Percentiles rank a stretch among this genome's conserved stretches.
These are phyloP conservation scores for Chionomys nivalis DNA, from an alignment of 2,113 vertebrate genomes.

Conservation along the genomic window DNA sequence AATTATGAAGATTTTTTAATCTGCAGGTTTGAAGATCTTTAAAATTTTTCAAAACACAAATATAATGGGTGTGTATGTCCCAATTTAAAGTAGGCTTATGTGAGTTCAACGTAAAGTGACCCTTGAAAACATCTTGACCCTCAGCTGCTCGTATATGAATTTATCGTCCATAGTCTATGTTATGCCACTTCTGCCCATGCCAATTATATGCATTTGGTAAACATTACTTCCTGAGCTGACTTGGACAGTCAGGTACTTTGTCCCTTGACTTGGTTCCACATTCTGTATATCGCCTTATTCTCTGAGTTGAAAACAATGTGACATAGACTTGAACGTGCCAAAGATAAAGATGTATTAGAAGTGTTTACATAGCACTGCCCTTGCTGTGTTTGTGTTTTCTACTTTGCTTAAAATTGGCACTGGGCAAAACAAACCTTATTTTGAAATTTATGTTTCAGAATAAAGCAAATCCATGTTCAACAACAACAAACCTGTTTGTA, in stretches of 20 bases:
- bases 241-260: constrained; percentile 41
- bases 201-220: constrained; percentile 70
- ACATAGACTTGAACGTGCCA: constrained; percentile 43
- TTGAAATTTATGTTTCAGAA: constrained; percentile 68
- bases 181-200: constrained; percentile 35
- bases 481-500: constrained; percentile 52
- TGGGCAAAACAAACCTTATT: constrained; percentile 73
- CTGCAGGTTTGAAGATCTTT: constrained; percentile 38
- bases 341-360: constrained; percentile 61
- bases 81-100: constrained; percentile 52
- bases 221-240: constrained; percentile 5
- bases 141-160: constrained; percentile 86
- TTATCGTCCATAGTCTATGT: constrained; percentile 65
- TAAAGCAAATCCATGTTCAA: constrained; percentile 65
- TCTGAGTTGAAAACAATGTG: constrained; percentile 56
- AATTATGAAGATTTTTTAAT: constrained; percentile 14
- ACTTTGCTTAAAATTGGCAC: constrained; percentile 81
- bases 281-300: background rate
- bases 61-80: background rate
- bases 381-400: constrained; percentile 51
- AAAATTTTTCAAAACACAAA: constrained; percentile 41
- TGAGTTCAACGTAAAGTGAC: background rate
- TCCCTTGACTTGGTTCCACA: constrained; percentile 24
- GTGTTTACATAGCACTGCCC: background rate
- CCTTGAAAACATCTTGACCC: constrained; percentile 27